These are phyloP conservation scores for Bibio marci DNA, from an alignment of 2,888 invertebrate species.

Conservation along the genomic window DNA sequence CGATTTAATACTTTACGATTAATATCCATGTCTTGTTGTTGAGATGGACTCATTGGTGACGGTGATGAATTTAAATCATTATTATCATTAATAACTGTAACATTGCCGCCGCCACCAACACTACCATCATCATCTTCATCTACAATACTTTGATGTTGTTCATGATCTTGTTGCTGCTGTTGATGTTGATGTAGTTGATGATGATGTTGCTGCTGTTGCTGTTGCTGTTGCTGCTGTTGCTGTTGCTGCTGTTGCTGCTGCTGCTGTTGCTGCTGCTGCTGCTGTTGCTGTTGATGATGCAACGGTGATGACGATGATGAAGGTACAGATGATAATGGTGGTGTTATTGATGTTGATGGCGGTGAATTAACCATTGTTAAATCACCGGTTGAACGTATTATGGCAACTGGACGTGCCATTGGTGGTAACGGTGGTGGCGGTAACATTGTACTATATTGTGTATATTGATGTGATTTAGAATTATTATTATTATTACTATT, in stretches of 20 bases:
- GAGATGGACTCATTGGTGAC: conserved; percentile 17
- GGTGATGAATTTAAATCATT: conserved; percentile 12
- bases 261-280: conserved; percentile 12
- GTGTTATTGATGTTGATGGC: conserved; percentile 38
- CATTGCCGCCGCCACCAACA: too few species aligned
- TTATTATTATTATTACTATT: conserved; percentile 35
- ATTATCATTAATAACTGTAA: too few species aligned
- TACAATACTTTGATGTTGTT: too few species aligned
- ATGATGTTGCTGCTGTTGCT: conserved; percentile 15
- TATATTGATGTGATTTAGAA: conserved; percentile 69
- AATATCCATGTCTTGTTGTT: conserved; percentile 1
- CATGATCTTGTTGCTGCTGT: too few species aligned
- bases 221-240: conserved; percentile 25
- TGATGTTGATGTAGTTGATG: too few species aligned
- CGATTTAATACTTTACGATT: conserved; percentile 4
- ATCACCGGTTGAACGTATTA: conserved; percentile 75
- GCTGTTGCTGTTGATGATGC: conserved; percentile 20
- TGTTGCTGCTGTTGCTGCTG: conserved; percentile 17
- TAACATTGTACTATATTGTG: conserved; percentile 74
- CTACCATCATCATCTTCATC: not conserved
- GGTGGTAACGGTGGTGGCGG: conserved; percentile 91
- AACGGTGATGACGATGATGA: conserved; percentile 20
- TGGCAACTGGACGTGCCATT: conserved; percentile 91
- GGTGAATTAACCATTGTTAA: conserved; percentile 40
- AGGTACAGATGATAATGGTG: conserved; percentile 30